Base-by-base conservation (phyloP, 1,140 invertebrate genomes). In the Uloborus diversus region DNA sequence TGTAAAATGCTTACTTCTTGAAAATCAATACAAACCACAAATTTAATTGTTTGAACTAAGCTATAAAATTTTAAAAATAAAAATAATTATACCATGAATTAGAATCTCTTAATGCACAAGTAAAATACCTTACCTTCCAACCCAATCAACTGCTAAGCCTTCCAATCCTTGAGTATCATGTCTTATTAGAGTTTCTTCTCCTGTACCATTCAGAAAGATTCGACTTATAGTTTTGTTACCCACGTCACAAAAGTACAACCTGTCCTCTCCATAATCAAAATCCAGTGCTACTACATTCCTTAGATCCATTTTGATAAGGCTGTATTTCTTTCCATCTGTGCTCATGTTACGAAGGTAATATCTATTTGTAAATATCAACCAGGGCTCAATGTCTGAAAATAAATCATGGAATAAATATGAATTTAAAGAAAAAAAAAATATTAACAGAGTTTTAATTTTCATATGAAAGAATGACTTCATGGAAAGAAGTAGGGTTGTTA, bases 291-390 rank as follows among this genome's bases (percentile, higher is more conserved):
- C 97, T 9, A 99, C 96, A 85, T 99, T 99, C 85, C 97, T 93
- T 0, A 99, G 90, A 85, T 98, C 96, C 86, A 98, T 95, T 83
- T 97, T 95, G 83, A 98, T 91, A 0, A 99, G 88, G 81, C 92
- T 93, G 83, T 98, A 98, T 9, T 90, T 87, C 3, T 89, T 88
- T 0, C 94, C 96, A 86, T 99, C 96, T 0, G 92, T 90, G 0
- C 95, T 96, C 91, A 99, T 94, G 83, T 99, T 98, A 66, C 97
- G 90, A 2, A 99, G 92, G 85, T 99, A 99, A 85, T 99, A 99
- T 84, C 98, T 97, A 84, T 99, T 99, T 7, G 96, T 97, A 84
- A 99, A 98, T 53, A 99, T 90, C 17, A 99, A 86, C 95, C 96
- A 99, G 0, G 98, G 96, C 49, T 91, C 88, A 2, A 90, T 92